phyloP scores from a whole-genome alignment of 2,113 vertebrate genomes.

The Pygoscelis adeliae region DNA sequence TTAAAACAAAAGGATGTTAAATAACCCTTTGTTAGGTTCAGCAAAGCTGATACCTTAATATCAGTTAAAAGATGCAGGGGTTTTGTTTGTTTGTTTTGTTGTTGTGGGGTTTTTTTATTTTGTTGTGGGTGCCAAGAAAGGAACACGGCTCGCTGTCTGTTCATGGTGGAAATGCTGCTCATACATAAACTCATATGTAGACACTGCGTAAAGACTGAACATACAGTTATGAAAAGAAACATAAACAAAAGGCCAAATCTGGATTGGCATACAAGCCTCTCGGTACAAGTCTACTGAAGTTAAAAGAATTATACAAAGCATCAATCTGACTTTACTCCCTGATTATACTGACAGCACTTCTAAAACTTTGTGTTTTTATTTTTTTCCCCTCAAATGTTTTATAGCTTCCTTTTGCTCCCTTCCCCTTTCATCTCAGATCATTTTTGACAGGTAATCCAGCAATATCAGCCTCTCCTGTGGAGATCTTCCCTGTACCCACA shows the following conservation, averaged over 20 bases:
- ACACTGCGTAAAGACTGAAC: background rate
- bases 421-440: background rate
- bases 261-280: background rate
- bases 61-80: background rate
- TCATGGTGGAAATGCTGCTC: background rate
- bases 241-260: background rate
- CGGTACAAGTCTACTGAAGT: background rate
- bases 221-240: background rate
- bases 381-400: background rate
- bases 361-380: background rate
- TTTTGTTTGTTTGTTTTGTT: background rate
- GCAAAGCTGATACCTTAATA: background rate
- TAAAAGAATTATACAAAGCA: background rate
- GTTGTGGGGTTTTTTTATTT: background rate
- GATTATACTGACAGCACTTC: background rate
- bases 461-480: background rate
- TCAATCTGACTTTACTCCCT: background rate
- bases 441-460: conserved; percentile 33
- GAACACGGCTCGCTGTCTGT: background rate
- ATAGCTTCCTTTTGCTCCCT: background rate
- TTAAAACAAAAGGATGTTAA: background rate
- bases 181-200: background rate
- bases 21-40: background rate
- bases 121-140: background rate
- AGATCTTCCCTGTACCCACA: background rate